Percentiles rank a stretch among this genome's conserved stretches.
Conservation (phyloP, 2,113 vertebrate genomes). For the Mobula hypostoma region DNA sequence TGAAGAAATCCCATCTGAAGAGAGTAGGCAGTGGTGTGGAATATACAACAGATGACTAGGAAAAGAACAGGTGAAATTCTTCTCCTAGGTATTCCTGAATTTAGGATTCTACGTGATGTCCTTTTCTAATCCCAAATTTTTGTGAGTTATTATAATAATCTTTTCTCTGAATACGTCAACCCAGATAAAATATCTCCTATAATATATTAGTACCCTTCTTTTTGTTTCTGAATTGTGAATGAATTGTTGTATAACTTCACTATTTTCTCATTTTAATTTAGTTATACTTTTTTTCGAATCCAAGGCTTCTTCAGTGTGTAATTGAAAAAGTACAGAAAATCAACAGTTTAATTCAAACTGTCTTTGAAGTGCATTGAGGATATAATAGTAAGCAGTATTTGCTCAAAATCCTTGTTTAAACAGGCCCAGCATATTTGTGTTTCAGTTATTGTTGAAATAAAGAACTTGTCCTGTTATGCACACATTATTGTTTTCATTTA, state of each 20-base stretch:
- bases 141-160: background rate
- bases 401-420: conserved; percentile 1
- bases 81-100: background rate
- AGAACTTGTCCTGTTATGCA: background rate
- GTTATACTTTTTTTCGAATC: background rate
- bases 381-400: background rate
- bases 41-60: background rate
- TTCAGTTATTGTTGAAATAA: background rate
- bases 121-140: background rate
- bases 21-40: background rate
- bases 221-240: background rate
- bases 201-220: background rate
- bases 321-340: background rate
- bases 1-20: background rate
- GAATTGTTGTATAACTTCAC: background rate
- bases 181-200: background rate
- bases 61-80: background rate
- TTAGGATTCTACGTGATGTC: background rate
- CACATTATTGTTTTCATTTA: background rate
- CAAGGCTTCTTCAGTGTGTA: background rate
- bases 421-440: background rate
- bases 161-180: background rate
- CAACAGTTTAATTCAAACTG: background rate
- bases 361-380: background rate
- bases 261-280: background rate